A percentile compares a stretch with the other conserved stretches of the same genome.
Conservation (phyloP, 2,888 invertebrate genomes). For the Drosophila bunnanda region DNA sequence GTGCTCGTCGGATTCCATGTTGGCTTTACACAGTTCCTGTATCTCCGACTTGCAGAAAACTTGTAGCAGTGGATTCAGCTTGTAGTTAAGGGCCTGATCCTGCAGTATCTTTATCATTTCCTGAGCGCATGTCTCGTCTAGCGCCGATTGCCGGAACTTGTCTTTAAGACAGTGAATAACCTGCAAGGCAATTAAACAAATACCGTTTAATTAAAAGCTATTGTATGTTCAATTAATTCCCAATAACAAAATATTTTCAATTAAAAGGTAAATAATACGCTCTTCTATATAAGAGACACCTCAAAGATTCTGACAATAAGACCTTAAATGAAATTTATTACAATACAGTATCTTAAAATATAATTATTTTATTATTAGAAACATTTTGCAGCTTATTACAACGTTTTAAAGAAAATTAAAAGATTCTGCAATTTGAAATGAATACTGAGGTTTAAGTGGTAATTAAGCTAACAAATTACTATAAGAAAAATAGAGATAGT, state of each 20-base stretch:
- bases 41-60: slow-evolving; percentile 92
- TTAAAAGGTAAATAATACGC: background rate
- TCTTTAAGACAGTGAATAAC: slow-evolving; percentile 92
- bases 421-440: background rate
- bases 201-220: slow-evolving; percentile 1
- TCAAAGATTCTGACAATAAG: background rate
- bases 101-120: slow-evolving; percentile 93
- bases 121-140: slow-evolving; percentile 91
- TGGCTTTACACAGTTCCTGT: slow-evolving; percentile 87
- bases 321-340: background rate
- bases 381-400: background rate
- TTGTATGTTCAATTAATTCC: background rate
- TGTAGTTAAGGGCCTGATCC: slow-evolving; percentile 95
- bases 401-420: background rate
- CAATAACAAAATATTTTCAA: background rate
- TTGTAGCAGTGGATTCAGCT: slow-evolving; percentile 94
- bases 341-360: background rate
- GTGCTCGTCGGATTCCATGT: slow-evolving; percentile 82
- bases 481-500: background rate
- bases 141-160: slow-evolving; percentile 90
- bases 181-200: slow-evolving; percentile 56
- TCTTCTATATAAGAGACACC: background rate
- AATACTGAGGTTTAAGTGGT: background rate
- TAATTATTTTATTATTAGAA: background rate
- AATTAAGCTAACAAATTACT: background rate